phyloP scores from a whole-genome alignment of 2,888 invertebrate species.

The Saturnia pavonia region DNA sequence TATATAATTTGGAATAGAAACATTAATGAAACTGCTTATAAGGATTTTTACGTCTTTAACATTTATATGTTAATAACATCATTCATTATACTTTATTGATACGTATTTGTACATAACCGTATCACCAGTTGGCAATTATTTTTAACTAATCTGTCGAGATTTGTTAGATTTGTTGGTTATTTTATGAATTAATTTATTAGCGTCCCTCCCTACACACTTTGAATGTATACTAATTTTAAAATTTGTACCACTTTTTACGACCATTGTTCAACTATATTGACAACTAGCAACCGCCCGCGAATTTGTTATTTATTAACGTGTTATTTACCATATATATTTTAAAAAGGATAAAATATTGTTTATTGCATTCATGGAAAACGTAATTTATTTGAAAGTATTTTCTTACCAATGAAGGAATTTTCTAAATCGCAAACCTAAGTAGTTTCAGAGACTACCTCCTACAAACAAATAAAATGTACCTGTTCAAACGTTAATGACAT shows the following conservation, averaged over 20 bases:
- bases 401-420: too few species aligned
- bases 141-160: background rate
- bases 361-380: too few species aligned
- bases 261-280: background rate
- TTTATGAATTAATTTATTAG: background rate
- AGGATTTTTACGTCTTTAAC: background rate
- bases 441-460: too few species aligned
- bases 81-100: background rate
- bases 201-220: background rate
- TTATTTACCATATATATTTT: too few species aligned
- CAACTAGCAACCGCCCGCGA: too few species aligned
- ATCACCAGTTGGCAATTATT: background rate
- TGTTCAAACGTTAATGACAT: too few species aligned
- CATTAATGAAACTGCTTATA: background rate
- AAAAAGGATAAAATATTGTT: too few species aligned
- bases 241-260: background rate
- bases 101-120: background rate
- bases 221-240: background rate
- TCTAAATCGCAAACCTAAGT: too few species aligned
- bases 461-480: too few species aligned
- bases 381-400: too few species aligned
- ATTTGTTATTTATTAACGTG: too few species aligned
- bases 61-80: background rate
- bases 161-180: background rate
- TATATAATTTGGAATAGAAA: background rate